Conservation (phyloP, 2,113 vertebrate species). For the Jaculus jaculus region DNA sequence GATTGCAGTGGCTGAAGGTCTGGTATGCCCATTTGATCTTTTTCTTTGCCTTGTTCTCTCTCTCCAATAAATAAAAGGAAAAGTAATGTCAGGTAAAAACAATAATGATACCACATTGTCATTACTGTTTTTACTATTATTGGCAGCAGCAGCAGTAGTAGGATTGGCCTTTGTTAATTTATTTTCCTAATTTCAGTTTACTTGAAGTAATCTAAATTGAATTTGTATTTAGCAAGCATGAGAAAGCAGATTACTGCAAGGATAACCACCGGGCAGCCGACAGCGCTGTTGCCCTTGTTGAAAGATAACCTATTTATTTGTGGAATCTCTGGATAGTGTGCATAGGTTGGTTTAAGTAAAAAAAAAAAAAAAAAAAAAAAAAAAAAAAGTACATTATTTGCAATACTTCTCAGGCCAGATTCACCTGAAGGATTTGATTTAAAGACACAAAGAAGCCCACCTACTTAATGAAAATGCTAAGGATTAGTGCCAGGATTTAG, state of each 20-base stretch:
- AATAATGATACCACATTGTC: background rate
- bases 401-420: background rate
- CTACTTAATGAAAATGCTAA: slow-evolving; percentile 4
- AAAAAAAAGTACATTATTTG: background rate
- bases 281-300: background rate
- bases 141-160: background rate
- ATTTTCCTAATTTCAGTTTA: background rate
- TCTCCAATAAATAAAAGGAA: background rate
- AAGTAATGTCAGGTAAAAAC: background rate
- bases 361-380: background rate
- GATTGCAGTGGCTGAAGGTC: too few relatives aligned
- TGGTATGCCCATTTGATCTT: too few relatives aligned
- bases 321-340: background rate
- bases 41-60: too few relatives aligned
- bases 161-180: background rate
- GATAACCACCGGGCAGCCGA: background rate
- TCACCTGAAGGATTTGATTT: background rate
- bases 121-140: background rate
- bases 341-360: background rate
- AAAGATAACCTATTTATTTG: background rate
- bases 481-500: slow-evolving; percentile 49
- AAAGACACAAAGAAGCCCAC: background rate
- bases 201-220: background rate
- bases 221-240: background rate
- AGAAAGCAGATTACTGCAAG: background rate